Evolutionary conservation across 2,113 vertebrate genomes (phyloP), one percentile per base, ranked within the genome.

Genomic region (Elaphurus davidianus): DNA sequence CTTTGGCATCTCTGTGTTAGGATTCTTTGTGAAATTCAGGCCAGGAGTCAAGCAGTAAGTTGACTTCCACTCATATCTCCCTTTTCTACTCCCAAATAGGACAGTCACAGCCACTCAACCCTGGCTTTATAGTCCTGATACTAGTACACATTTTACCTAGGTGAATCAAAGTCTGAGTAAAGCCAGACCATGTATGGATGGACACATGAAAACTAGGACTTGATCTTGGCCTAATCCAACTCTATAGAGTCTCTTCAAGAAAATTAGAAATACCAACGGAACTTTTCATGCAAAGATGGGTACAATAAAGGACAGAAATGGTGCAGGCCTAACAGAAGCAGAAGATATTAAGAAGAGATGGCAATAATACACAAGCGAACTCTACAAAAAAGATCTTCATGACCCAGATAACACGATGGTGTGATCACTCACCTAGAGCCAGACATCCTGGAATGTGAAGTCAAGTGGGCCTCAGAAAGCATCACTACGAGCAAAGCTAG

Each of bases 1-100:
- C 4, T 8, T 92, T 95, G 55, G 7, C 28, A 97, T 90, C 12
- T 94, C 8, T 59, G 17, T 71, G 5, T 92, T 27, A 90, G 5
- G 11, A 95, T 84, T 95, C 71, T 95, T 52, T 79, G 59, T 74
- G n/a, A 96, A 96, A 93, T 93, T 12, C 47, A 91, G 52, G 94
- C 62, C 27, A 90, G 23, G 4, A 74, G 4, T 62, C 57, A 71
- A 96, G 52, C 57, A 14, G 23, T 79, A n/a, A 90, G 33, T 83
- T 95, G 55, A 36, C n/a, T 14, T 78, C 59, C 57, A 43, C 25
- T 82, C 15, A 40, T 28, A 3, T 87, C n/a, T 92, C 33, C 54
- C 57, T 94, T 96, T 82, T 21, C 11, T 90, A 81, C 28, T 86
- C 78, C 71, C 47, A 94, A 90, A 45, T 10, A 71, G 27, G 43